phyloP scores from a whole-genome alignment of 2,888 invertebrate species.

The Sarcophaga rosellei region DNA sequence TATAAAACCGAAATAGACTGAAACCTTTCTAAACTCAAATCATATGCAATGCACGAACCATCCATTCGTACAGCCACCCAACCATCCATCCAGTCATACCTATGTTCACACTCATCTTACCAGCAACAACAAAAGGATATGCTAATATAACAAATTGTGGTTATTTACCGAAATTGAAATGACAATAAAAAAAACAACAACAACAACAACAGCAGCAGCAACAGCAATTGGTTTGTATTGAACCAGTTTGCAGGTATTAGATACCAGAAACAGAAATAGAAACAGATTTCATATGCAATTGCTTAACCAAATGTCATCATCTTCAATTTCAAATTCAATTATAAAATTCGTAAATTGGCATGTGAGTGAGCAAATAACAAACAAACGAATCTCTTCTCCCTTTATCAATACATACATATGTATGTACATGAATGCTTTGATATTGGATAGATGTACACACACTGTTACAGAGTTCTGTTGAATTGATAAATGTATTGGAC shows the following conservation, averaged over 20 bases:
- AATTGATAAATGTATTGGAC: too few species aligned
- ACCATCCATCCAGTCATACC: constrained; percentile 26
- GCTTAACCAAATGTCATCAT: constrained; percentile 78
- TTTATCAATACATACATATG: neutral
- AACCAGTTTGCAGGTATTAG: constrained; percentile 39
- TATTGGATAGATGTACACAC: neutral
- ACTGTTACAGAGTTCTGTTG: too few species aligned
- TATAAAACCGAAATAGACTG: constrained; percentile 25
- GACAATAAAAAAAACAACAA: constrained; percentile 61
- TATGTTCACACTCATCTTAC: constrained; percentile 33
- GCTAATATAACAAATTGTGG: constrained; percentile 72
- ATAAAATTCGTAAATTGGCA: constrained; percentile 76
- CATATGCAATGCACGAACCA: constrained; percentile 15
- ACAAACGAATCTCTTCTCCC: constrained; percentile 51
- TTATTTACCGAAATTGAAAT: constrained; percentile 65
- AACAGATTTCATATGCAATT: constrained; percentile 70
- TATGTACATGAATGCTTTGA: too few species aligned
- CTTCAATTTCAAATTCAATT: constrained; percentile 81
- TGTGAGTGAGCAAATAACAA: constrained; percentile 52
- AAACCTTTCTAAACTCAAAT: too few species aligned
- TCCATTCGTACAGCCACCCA: constrained; percentile 7
- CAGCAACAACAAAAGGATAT: constrained; percentile 47
- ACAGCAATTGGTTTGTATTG: constrained; percentile 59
- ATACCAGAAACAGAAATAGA: constrained; percentile 10
- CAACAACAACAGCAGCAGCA: neutral